Evolutionary conservation across 2,113 vertebrate genomes (phyloP).

Genomic region (Tragelaphus imberbis): DNA sequence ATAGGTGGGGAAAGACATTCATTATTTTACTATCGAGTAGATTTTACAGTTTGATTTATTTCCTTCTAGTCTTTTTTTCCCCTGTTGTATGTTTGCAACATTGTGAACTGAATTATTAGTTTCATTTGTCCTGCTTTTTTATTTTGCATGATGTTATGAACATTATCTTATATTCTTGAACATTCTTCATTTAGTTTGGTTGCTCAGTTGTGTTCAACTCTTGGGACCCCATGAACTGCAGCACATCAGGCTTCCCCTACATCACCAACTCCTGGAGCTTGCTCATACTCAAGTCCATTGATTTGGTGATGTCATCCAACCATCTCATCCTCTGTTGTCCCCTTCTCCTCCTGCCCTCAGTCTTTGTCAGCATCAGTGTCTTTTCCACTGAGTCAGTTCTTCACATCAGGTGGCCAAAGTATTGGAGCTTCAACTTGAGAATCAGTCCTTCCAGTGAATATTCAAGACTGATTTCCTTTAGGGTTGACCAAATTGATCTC

Average conservation of each 20-base stretch:
- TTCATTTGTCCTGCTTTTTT: background rate
- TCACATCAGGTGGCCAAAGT: background rate
- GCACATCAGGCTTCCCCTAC: background rate
- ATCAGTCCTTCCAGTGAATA: background rate
- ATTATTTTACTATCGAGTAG: background rate
- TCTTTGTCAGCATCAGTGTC: background rate
- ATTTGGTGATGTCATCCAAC: background rate
- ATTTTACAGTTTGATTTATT: constrained; percentile 26
- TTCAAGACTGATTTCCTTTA: background rate
- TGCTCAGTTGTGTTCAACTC: background rate
- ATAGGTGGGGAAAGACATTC: background rate
- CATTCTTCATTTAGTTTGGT: background rate
- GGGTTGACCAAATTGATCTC: background rate
- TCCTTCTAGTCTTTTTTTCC: background rate
- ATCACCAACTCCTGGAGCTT: background rate
- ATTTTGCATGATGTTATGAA: background rate
- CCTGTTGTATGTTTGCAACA: background rate
- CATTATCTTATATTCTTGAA: background rate
- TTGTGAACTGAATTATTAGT: constrained; percentile 17
- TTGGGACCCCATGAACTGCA: background rate
- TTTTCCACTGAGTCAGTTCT: background rate
- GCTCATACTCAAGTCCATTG: background rate
- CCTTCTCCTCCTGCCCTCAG: background rate
- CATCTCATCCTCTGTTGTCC: background rate
- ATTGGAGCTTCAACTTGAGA: background rate